These are phyloP conservation scores for Papilio demoleus DNA, from an alignment of 2,888 invertebrate genomes.

Conservation along the genomic window DNA sequence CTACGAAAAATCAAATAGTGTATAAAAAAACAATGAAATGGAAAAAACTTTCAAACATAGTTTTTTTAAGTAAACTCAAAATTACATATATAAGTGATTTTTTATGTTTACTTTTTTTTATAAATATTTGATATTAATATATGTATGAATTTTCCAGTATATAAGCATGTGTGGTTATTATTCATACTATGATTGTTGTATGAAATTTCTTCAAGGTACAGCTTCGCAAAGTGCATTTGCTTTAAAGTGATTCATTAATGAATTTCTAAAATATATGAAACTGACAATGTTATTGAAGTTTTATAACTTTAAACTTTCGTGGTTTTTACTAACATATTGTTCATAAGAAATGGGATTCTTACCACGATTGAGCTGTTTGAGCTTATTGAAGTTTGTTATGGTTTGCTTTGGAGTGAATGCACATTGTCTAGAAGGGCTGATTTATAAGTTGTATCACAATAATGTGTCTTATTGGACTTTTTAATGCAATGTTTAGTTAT, in stretches of 20 bases:
- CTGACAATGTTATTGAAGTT: too few relatives aligned
- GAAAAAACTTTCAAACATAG: neutral
- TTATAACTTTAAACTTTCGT: too few relatives aligned
- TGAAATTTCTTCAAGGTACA: slow-evolving; percentile 7
- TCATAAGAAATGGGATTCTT: too few relatives aligned
- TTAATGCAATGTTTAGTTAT: slow-evolving; percentile 22
- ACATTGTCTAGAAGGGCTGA: too few relatives aligned
- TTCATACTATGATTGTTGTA: slow-evolving; percentile 8
- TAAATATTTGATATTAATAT: slow-evolving; percentile 10
- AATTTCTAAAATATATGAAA: too few relatives aligned
- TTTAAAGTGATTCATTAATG: too few relatives aligned
- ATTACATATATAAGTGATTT: neutral
- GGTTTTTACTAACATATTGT: too few relatives aligned
- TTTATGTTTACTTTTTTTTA: slow-evolving; percentile 6
- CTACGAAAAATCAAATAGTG: slow-evolving; percentile 26
- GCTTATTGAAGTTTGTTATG: too few relatives aligned
- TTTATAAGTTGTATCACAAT: too few relatives aligned
- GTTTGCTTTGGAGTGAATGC: too few relatives aligned
- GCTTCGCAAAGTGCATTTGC: too few relatives aligned
- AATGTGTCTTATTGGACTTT: slow-evolving; percentile 8
- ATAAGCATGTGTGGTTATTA: neutral
- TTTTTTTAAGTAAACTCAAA: neutral
- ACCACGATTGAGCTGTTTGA: too few relatives aligned
- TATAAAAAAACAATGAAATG: slow-evolving; percentile 14
- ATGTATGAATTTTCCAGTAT: neutral